These are phyloP conservation scores for Bungarus multicinctus DNA, from an alignment of 2,113 vertebrate species.

Conservation along the genomic window DNA sequence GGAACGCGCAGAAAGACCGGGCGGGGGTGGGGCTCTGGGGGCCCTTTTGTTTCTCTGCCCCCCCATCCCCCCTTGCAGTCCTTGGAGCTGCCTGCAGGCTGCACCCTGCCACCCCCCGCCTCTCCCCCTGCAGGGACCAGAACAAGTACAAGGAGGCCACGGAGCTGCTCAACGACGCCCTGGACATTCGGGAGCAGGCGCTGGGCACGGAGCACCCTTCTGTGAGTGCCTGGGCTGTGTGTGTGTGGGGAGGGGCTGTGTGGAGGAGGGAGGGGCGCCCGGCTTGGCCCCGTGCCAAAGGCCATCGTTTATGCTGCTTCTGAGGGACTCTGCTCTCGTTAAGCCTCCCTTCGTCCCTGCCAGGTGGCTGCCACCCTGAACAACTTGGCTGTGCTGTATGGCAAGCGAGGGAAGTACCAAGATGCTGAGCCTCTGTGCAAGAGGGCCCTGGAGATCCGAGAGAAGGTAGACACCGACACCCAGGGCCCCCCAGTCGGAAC, in stretches of 20 bases:
- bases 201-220: constrained; percentile 83
- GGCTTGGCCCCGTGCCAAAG: not conserved
- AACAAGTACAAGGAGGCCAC: constrained; percentile 91
- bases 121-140: constrained; percentile 74
- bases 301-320: not conserved
- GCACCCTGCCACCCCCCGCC: not conserved
- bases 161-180: constrained; percentile 81
- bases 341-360: rapidly evolving
- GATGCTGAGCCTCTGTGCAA: constrained; percentile 88
- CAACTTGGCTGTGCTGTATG: constrained; percentile 86
- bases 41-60: not conserved
- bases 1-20: not conserved
- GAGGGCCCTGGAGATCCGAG: constrained; percentile 85
- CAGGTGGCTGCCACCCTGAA: constrained; percentile 89
- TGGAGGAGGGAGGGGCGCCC: rapidly evolving
- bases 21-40: not conserved
- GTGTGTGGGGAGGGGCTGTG: too few relatives aligned
- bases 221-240: constrained; percentile 50
- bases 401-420: constrained; percentile 83
- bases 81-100: not conserved
- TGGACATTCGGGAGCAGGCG: constrained; percentile 84
- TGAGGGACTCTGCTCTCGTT: not conserved
- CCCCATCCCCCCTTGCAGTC: not conserved
- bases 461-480: constrained; percentile 71
- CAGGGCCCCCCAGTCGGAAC: not conserved